Evolutionary conservation across 2,113 vertebrate species (phyloP), one percentile per base, ranked within the genome.

Genomic region (Leucoraja erinaceus): DNA sequence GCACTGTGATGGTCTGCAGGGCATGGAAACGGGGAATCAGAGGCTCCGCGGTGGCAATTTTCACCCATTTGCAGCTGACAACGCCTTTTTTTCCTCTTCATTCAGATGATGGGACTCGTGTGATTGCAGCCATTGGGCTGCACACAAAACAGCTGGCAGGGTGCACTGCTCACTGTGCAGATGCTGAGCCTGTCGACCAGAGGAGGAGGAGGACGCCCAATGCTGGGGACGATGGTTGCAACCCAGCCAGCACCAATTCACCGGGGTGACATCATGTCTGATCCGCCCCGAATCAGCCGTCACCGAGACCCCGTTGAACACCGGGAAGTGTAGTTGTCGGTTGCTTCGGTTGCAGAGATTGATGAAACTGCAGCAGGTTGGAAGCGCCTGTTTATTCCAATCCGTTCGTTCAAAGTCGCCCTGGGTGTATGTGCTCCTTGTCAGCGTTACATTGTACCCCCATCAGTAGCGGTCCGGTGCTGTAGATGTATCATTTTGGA

Each of bases 181-280:
- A 14, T 22, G 90, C 90, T 28, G 66, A 33, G 72, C 10, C 88
- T 70, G 0, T 0, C 28, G 5, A 3, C 68, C 90, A 91, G 66
- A 47, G 90, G 68, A 91, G 90, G 90, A 91, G 90, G 68, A 91
- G 90, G 90, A 91, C 90, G 90, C 90, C 20, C 90, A 38, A 70
- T 11, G 33, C 66, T 28, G 90, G 20, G 38, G 3, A 28, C 66
- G 33, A 72, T 91, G 66, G 38, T 5, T 22, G 12, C 31, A 47
- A 70, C 8, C 61, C 31, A 72, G 31, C 84, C 61, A 6, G 31
- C 86, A 90, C 25, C 86, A 38, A 90, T 0, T 14, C 3, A 25
- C 20, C 79, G 11, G n/a, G 4, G 16, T 90, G 86, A 90, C 86
- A 90, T 90, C 86, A 90, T 63, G 16, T 68, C 86, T 68, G 66